Conservation (phyloP, 2,888 invertebrate genomes). For the Acholoe squamosa region DNA sequence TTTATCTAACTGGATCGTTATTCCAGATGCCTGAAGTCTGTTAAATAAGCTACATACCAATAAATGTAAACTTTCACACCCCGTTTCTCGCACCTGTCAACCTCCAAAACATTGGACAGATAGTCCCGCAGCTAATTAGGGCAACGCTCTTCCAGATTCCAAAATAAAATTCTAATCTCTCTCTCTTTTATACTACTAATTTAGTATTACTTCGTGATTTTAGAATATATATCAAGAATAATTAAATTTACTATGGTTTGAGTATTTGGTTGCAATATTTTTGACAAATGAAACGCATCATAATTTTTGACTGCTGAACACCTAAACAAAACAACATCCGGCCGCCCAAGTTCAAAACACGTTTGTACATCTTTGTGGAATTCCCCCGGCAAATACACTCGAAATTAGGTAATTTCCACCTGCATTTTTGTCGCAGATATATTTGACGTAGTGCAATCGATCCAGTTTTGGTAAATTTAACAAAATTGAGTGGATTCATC, state of each 20-base stretch:
- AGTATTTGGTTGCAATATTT: background rate
- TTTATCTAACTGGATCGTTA: no score
- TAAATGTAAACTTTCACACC: background rate
- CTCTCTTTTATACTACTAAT: no score
- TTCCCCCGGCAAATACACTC: background rate
- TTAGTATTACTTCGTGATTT: background rate
- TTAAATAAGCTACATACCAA: background rate
- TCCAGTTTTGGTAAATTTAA: no score
- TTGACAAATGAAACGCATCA: background rate
- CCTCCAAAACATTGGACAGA: background rate
- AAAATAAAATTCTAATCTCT: background rate
- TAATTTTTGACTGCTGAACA: background rate
- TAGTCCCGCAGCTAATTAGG: background rate
- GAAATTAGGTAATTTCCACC: no score
- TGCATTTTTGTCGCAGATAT: no score
- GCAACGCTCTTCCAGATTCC: constrained; percentile 27
- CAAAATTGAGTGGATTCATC: no score
- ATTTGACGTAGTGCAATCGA: no score
- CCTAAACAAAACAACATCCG: constrained; percentile 19
- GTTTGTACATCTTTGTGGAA: background rate
- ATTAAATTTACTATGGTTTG: background rate
- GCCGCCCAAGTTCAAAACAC: constrained; percentile 38
- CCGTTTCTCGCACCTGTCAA: background rate
- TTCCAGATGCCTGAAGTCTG: no score
- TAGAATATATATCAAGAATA: background rate